Percentiles rank a stretch among this genome's conserved stretches.
phyloP scores from a whole-genome alignment of 2,113 vertebrate genomes.

The Pseudolaguvia tuberculata region DNA sequence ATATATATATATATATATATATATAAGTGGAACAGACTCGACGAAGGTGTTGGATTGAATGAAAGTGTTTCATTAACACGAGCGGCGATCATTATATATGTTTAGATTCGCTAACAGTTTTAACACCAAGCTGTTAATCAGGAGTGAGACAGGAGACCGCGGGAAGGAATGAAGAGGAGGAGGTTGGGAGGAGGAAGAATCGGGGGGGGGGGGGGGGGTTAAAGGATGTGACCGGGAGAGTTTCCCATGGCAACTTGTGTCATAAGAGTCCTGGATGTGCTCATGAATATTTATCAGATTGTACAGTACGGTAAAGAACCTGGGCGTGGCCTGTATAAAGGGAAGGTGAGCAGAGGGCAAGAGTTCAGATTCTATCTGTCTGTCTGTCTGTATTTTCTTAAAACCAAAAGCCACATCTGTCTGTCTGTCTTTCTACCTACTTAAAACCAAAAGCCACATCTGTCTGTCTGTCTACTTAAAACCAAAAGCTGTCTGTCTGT shows the following conservation, averaged over 20 bases:
- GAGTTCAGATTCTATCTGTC: neutral
- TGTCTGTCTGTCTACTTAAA: neutral
- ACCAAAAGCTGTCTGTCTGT: neutral
- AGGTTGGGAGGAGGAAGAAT: no score
- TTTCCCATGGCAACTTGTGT: conserved; percentile 45
- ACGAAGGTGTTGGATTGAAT: neutral
- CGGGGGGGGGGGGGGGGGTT: neutral
- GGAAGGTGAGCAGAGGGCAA: conserved; percentile 16
- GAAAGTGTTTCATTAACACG: neutral
- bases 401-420: neutral
- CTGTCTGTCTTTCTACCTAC: neutral
- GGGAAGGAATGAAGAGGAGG: neutral
- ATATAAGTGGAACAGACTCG: neutral
- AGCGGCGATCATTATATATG: neutral
- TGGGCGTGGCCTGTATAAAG: conserved; percentile 33
- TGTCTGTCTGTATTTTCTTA: neutral
- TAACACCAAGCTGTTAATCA: conserved; percentile 15
- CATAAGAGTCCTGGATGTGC: conserved; percentile 34
- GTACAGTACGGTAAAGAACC: conserved; percentile 19
- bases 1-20: no score
- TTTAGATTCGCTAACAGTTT: neutral
- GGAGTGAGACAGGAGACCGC: neutral
- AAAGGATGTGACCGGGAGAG: conserved; percentile 27
- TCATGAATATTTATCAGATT: conserved; percentile 46
- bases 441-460: neutral